Conservation (phyloP, 2,797 vertebrate genomes). For the Hoplostethus atlanticus region DNA sequence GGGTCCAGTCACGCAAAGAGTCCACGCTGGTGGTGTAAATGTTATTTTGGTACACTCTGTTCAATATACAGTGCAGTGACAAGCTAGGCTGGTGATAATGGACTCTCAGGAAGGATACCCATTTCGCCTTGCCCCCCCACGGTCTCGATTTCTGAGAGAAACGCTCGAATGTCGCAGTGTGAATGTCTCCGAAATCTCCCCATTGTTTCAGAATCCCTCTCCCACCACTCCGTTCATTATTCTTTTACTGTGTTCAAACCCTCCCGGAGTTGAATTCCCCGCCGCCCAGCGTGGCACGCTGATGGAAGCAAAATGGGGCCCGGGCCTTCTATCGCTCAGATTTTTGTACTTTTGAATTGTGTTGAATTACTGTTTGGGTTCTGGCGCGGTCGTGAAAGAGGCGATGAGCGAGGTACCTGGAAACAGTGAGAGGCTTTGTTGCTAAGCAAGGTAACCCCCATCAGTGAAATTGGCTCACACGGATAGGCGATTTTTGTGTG, state of each 20-base stretch:
- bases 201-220: constrained; percentile 59
- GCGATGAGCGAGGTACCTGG: constrained; percentile 50
- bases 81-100: no score
- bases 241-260: constrained; percentile 48
- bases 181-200: constrained; percentile 31
- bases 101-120: no score
- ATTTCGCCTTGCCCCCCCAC: no score
- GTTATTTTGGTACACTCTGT: no score
- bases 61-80: no score
- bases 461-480: constrained; percentile 9
- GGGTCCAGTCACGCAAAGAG: constrained; percentile 20
- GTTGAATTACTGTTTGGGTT: constrained; percentile 69
- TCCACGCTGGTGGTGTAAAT: no score
- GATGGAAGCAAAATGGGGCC: constrained; percentile 52
- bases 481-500: background rate
- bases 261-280: constrained; percentile 54
- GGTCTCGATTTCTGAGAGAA: background rate
- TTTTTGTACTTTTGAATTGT: constrained; percentile 60
- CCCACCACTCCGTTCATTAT: constrained; percentile 65
- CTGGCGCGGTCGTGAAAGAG: constrained; percentile 42
- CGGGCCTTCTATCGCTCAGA: constrained; percentile 47
- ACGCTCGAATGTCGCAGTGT: constrained; percentile 60
- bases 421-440: constrained; percentile 77
- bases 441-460: constrained; percentile 13
- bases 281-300: constrained; percentile 44